A percentile compares a stretch with the other conserved stretches of the same genome.
Conservation (phyloP, 2,888 invertebrate species). For the Platycnemis pennipes region DNA sequence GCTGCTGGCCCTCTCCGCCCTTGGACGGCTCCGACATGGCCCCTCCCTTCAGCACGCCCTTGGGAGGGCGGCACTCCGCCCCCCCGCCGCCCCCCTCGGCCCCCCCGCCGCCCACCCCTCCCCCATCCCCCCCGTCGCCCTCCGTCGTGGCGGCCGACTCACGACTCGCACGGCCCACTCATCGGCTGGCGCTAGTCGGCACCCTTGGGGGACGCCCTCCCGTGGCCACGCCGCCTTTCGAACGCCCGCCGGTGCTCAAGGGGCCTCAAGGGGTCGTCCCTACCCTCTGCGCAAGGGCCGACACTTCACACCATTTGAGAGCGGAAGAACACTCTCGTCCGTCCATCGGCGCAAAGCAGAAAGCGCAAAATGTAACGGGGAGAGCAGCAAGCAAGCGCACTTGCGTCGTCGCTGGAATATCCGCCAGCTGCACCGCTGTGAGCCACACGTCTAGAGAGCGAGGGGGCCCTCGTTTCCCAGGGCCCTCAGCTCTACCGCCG, state of each 20-base stretch:
- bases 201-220: not conserved
- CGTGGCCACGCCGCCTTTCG: no score
- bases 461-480: no score
- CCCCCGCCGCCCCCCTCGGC: not conserved
- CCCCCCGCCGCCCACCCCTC: not conserved
- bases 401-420: no score
- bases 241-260: no score
- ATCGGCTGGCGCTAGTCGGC: not conserved
- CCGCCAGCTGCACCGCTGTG: no score
- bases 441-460: no score
- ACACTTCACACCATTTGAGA: no score
- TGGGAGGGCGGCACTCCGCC: not conserved
- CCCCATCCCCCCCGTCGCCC: not conserved
- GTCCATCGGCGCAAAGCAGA: no score
- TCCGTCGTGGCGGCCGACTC: not conserved
- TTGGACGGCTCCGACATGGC: conserved; percentile 13
- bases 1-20: not conserved
- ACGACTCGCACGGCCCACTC: not conserved
- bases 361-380: no score
- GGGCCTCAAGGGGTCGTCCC: not conserved
- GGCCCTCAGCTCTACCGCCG: no score
- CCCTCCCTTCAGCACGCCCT: conserved; percentile 55
- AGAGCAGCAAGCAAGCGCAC: no score
- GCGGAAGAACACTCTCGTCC: not conserved
- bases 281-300: not conserved